A percentile compares a stretch with the other conserved stretches of the same genome.
phyloP scores from a whole-genome alignment of 2,113 vertebrate species.

The Stictonetta naevosa region DNA sequence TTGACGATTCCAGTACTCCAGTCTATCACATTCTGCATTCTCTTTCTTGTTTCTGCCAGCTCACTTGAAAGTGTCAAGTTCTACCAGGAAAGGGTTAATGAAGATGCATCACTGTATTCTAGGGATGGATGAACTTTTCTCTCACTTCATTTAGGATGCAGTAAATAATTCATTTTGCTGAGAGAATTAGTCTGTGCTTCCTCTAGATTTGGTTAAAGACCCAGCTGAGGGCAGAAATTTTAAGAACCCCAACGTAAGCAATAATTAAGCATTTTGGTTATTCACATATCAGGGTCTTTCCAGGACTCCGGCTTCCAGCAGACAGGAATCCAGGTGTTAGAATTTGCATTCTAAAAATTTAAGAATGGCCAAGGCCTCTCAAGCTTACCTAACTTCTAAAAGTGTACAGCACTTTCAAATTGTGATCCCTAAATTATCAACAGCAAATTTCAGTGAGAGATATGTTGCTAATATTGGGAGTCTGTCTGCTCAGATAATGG shows the following conservation, averaged over 20 bases:
- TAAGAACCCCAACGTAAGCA: background rate
- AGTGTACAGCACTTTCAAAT: background rate
- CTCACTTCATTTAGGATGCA: background rate
- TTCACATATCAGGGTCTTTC: background rate
- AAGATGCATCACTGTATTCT: background rate
- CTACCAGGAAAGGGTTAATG: background rate
- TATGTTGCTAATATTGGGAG: background rate
- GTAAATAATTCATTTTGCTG: background rate
- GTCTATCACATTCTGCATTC: background rate
- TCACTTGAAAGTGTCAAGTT: background rate
- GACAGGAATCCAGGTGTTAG: background rate
- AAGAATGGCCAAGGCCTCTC: accelerated
- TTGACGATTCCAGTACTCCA: background rate
- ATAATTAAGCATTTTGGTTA: background rate
- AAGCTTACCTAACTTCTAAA: background rate
- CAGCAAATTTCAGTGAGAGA: background rate
- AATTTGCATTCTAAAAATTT: background rate
- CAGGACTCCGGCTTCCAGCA: background rate
- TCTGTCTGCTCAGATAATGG: background rate
- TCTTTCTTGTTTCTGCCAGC: background rate
- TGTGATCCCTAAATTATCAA: background rate
- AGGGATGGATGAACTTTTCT: background rate
- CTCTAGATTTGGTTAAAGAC: background rate
- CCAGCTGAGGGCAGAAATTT: background rate
- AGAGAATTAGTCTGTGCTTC: background rate